Percentiles rank a stretch among this genome's conserved stretches.
Conservation (phyloP, 2,888 invertebrate genomes). For the Cheiracanthium punctorium region DNA sequence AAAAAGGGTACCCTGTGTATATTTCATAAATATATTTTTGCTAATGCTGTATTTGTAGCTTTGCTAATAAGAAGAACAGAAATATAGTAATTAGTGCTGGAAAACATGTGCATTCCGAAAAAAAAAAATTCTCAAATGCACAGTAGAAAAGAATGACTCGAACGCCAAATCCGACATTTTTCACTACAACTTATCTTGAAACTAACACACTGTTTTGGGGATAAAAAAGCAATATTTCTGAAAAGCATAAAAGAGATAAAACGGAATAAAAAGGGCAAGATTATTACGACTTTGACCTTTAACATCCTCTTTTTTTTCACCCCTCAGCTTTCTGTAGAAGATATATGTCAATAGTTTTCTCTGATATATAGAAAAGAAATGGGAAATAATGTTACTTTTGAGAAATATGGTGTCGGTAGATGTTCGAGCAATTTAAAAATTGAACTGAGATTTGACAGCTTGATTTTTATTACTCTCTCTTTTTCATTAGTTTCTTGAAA, state of each 20-base stretch:
- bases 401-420: not conserved
- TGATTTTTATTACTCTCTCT: too few species aligned
- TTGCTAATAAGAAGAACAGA: too few species aligned
- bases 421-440: too few species aligned
- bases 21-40: too few species aligned
- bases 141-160: conserved; percentile 9
- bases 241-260: not conserved
- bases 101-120: too few species aligned
- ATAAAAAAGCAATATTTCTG: not conserved
- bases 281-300: conserved; percentile 28
- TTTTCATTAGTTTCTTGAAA: too few species aligned
- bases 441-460: too few species aligned
- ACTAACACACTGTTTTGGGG: conserved; percentile 4
- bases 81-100: too few species aligned
- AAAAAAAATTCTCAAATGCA: too few species aligned
- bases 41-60: too few species aligned
- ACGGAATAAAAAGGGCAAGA: conserved; percentile 16
- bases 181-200: not conserved
- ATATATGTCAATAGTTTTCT: conserved; percentile 28
- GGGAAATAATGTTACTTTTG: conserved; percentile 7
- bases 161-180: not conserved
- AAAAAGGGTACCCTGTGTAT: too few species aligned
- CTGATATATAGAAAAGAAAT: not conserved
- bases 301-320: not conserved
- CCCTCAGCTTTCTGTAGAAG: not conserved